Conservation (phyloP, 2,797 vertebrate genomes). For the Pseudopleuronectes americanus region DNA sequence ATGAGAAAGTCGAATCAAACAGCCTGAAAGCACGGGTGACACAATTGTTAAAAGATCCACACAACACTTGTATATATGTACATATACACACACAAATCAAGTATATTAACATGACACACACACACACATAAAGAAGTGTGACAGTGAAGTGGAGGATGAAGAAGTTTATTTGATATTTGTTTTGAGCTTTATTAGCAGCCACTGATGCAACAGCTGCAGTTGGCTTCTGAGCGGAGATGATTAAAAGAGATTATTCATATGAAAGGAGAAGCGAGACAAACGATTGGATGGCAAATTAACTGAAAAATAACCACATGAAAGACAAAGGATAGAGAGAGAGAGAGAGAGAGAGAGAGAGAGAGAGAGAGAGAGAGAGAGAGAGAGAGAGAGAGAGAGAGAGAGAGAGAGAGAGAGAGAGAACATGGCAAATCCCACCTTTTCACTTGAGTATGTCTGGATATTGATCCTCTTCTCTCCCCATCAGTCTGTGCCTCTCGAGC, state of each 20-base stretch:
- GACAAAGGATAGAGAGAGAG: background rate
- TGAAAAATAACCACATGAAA: constrained; percentile 11
- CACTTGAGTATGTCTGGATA: background rate
- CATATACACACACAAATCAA: constrained; percentile 13
- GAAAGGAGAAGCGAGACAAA: background rate
- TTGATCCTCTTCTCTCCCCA: background rate
- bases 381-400: background rate
- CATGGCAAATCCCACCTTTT: background rate
- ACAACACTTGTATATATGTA: constrained; percentile 9
- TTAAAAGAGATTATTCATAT: constrained; percentile 36
- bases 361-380: background rate
- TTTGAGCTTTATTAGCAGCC: constrained; percentile 31
- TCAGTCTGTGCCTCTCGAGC: background rate
- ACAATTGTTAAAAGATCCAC: constrained; percentile 47
- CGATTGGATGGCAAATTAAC: background rate
- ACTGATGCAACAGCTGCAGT: constrained; percentile 21
- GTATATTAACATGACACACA: constrained; percentile 34
- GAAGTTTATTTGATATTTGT: constrained; percentile 10
- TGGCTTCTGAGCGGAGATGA: constrained; percentile 19
- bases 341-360: background rate
- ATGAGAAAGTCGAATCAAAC: constrained; percentile 56
- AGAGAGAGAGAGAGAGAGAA: background rate
- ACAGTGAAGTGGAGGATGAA: constrained; percentile 3
- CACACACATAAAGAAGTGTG: background rate
- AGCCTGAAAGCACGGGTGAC: constrained; percentile 58